Evolutionary conservation across 2,113 vertebrate species (phyloP).

Genomic region (Hypanus sabinus): DNA sequence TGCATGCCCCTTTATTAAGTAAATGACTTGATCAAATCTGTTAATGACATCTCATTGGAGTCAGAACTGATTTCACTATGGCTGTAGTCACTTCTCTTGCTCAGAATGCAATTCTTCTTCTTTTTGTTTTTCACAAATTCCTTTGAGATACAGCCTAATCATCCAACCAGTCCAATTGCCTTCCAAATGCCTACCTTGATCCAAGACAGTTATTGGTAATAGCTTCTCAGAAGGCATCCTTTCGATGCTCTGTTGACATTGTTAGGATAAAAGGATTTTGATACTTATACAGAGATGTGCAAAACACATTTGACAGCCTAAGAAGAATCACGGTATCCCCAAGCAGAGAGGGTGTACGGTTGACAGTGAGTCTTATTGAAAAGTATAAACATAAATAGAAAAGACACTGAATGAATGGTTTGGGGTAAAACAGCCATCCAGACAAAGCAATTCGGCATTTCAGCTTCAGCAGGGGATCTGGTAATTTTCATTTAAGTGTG

Average conservation of each 20-base stretch:
- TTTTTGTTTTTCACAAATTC: neutral
- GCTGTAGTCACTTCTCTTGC: neutral
- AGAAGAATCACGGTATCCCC: neutral
- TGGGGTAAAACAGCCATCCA: neutral
- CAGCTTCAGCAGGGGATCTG: neutral
- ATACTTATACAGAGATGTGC: neutral
- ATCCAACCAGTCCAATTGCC: neutral
- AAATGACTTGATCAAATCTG: neutral
- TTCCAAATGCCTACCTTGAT: neutral
- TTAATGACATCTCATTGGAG: neutral
- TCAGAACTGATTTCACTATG: neutral
- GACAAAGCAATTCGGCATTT: neutral
- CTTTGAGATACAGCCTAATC: neutral
- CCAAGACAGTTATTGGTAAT: neutral
- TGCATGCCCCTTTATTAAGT: neutral
- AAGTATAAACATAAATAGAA: neutral
- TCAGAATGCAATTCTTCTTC: neutral
- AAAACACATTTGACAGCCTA: neutral
- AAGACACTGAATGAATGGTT: neutral
- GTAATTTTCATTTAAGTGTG: neutral
- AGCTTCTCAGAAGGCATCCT: too few species aligned
- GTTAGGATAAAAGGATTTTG: neutral
- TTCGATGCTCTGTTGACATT: neutral
- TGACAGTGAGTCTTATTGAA: neutral
- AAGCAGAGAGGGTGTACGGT: too few species aligned